phyloP scores from a whole-genome alignment of 2,113 vertebrate species.

The Heliornis fulica region DNA sequence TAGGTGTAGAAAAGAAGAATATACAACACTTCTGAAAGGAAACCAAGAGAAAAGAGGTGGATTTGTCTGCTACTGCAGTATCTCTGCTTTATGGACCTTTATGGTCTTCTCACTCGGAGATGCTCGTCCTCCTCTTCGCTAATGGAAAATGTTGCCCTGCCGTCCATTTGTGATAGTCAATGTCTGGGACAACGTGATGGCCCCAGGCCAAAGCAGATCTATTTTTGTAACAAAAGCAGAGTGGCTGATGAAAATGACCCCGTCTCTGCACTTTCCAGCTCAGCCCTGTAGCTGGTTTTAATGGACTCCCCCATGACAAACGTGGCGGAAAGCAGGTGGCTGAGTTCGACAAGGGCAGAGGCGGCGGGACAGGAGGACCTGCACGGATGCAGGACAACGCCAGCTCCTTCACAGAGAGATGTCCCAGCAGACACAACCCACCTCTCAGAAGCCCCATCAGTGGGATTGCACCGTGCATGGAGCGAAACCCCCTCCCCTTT shows the following conservation, averaged over 20 bases:
- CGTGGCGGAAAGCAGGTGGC: rapidly evolving
- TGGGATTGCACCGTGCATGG: not conserved
- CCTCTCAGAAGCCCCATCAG: too few relatives aligned
- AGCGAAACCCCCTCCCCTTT: not conserved
- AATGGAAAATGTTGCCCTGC: slow-evolving; percentile 32
- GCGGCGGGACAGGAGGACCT: rapidly evolving
- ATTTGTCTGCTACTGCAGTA: not conserved
- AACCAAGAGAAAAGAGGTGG: not conserved
- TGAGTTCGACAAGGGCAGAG: not conserved
- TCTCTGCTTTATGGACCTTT: not conserved
- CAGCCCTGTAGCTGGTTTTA: not conserved
- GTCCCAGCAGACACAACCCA: not conserved
- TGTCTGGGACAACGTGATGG: not conserved
- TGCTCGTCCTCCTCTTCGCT: rapidly evolving
- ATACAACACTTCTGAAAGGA: not conserved
- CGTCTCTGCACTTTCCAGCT: not conserved
- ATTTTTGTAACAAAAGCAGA: slow-evolving; percentile 35
- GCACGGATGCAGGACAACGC: rapidly evolving
- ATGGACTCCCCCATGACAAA: not conserved
- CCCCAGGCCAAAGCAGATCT: slow-evolving; percentile 1
- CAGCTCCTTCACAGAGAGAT: not conserved
- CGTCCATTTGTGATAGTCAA: slow-evolving; percentile 11
- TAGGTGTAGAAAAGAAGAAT: not conserved
- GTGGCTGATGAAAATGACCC: not conserved
- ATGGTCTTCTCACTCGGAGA: not conserved